Evolutionary conservation across 2,888 invertebrate genomes (phyloP), one percentile per base, ranked within the genome.

Genomic region (Busseola fusca): DNA sequence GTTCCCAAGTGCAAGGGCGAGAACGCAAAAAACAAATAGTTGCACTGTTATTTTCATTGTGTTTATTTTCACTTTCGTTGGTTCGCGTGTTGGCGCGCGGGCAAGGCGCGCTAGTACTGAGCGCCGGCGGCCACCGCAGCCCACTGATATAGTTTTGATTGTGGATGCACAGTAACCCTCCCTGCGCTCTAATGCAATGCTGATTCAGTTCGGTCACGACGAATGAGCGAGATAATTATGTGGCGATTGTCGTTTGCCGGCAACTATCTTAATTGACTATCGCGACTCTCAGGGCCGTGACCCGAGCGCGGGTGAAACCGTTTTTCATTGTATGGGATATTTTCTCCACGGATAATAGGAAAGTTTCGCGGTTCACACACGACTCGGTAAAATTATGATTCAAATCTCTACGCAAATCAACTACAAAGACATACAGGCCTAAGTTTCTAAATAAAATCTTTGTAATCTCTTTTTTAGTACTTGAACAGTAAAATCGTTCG

Each of bases 121-220:
- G 89, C 91, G 91, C 88, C 88, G 88, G 89, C 91, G 88, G 87
- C 87, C 77, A 74, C 81, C 79, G 88, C 89, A 84, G 83, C 86
- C 83, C 88, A 85, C 93, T 95, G 94, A 93, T 95, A 95, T 95
- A 95, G 92, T 95, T 95, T 92, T 93, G 94, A 92, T 94, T 88
- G 92, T 93, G 87, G 93, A 93, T 94, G 93, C 93, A 93, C 91
- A 91, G 88, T 89, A 91, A 90, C 93, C 93, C 94, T 94, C 92
- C 93, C 94, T 93, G 93, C 91, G 92, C 88, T 93, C 91, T 92
- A 93, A 93, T 93, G 95, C 94, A 93, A 90, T 92, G 91, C 91
- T 90, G 90, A 93, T 94, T 93, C 89, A 91, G 91, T 91, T 91
- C 89, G 90, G 95, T 94, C 95, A 94, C 95, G 94, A 95, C 92